Conservation (phyloP, 2,797 vertebrate genomes). For the Anguilla anguilla region DNA sequence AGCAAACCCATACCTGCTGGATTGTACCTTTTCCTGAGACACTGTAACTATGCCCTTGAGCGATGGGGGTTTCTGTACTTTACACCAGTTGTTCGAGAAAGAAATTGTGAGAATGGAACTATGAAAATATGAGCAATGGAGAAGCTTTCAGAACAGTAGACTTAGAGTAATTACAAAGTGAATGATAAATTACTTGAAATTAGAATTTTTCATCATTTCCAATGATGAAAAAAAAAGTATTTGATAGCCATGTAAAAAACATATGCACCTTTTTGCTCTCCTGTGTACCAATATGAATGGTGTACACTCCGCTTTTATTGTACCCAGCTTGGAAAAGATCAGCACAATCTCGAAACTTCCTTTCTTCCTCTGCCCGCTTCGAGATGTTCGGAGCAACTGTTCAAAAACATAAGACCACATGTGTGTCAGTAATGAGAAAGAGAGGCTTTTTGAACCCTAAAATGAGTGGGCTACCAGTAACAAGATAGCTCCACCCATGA, state of each 20-base stretch:
- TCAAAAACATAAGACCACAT: background rate
- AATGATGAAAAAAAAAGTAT: background rate
- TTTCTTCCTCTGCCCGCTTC: constrained; percentile 76
- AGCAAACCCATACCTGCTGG: constrained; percentile 25
- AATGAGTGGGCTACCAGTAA: background rate
- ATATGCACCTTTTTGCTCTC: constrained; percentile 80
- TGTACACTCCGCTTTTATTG: constrained; percentile 83
- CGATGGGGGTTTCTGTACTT: background rate
- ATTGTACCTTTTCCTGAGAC: background rate
- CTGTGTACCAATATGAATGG: constrained; percentile 77
- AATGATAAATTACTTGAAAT: background rate
- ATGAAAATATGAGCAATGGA: background rate
- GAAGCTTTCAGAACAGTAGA: background rate
- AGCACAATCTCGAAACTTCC: constrained; percentile 79
- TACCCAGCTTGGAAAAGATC: constrained; percentile 81
- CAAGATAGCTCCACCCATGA: background rate
- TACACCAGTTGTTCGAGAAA: background rate
- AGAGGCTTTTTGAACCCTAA: background rate
- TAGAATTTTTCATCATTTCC: background rate
- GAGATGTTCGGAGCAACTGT: constrained; percentile 75
- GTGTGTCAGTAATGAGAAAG: background rate
- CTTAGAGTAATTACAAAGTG: background rate
- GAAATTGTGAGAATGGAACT: background rate
- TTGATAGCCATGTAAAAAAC: background rate
- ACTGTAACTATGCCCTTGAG: background rate